Base-by-base conservation (phyloP, 2,888 invertebrate genomes). In the Colostygia pectinataria region DNA sequence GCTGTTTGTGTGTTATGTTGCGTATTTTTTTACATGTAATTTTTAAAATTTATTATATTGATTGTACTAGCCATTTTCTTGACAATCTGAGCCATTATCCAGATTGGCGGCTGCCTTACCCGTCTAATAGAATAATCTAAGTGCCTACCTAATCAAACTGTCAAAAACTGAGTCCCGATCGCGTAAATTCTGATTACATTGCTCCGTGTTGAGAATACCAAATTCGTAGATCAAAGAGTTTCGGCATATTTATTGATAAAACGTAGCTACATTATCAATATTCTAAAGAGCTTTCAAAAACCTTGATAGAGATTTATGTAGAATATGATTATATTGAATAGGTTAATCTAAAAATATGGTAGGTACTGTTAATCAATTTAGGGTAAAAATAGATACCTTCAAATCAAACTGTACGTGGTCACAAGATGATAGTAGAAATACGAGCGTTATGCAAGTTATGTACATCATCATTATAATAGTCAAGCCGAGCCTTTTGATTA, bases 141-240 rank as follows among this genome's bases (percentile, higher is more conserved):
- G 57, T 59, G 51, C 50, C 49, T 50, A 36, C 43, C 55, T 47
- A 53, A 56, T 61, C 57, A 61, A 56, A 56, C 60, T 61, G 57
- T 58, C 60, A 53, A 60, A 57, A 60, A 57, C 55, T 53, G 44
- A 50, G 23, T 27, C 51, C 31, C 34, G 53, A 54, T 53, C 53
- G 48, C 49, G 48, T 56, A 55, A 55, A 61, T 73, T 73, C 67
- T 74, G 77, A 78, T 78, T 74, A 73, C 64, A 63, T 61, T 61
- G 63, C 40, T 41, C 39, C 71, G 66, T 61, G 67, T 43, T 40
- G 58, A 53, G 74, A 74, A 75, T 78, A 71, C 65, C 43, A 70
- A 74, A 70, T 69, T 64, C 53, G 53, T 66, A 63, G 67, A 77
- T 78, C 77, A 78, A 77, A 77, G 76, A 67, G 65, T 61, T 65